These are phyloP conservation scores for Mnemiopsis leidyi DNA, from an alignment of 37 sponge, comb jelly and placozoan genomes.

Conservation along the genomic window DNA sequence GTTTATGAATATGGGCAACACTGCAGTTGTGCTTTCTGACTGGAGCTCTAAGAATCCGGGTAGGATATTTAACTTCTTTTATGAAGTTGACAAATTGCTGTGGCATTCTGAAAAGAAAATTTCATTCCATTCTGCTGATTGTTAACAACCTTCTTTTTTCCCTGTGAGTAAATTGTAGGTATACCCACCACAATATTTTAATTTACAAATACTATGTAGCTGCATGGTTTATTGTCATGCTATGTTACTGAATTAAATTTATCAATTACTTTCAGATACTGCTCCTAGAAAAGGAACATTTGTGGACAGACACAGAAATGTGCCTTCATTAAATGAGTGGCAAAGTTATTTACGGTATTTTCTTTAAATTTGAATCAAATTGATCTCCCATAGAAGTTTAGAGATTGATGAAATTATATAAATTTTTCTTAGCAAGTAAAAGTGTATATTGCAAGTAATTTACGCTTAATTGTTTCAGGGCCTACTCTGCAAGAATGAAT, in stretches of 20 bases:
- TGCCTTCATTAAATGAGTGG: background rate
- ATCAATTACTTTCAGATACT: background rate
- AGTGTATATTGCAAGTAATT: too few species aligned
- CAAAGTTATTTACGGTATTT: background rate
- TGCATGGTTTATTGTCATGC: background rate
- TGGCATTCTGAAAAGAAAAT: too few species aligned
- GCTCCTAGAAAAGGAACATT: background rate
- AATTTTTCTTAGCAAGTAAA: too few species aligned
- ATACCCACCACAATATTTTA: too few species aligned
- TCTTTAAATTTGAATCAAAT: too few species aligned
- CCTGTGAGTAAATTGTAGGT: background rate
- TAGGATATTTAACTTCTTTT: too few species aligned
- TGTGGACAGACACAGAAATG: background rate
- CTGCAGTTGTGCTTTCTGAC: background rate
- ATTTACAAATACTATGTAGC: too few species aligned
- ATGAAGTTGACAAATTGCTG: too few species aligned
- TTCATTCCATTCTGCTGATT: too few species aligned
- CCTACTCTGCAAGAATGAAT: background rate
- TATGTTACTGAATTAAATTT: background rate
- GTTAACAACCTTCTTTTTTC: background rate
- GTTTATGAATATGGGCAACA: background rate
- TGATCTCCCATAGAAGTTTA: too few species aligned
- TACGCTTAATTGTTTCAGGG: conserved; percentile 3
- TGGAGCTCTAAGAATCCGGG: background rate
- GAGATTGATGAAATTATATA: too few species aligned